These are phyloP conservation scores for Astyanax mexicanus DNA, from an alignment of 2,797 vertebrate genomes.

Conservation along the genomic window DNA sequence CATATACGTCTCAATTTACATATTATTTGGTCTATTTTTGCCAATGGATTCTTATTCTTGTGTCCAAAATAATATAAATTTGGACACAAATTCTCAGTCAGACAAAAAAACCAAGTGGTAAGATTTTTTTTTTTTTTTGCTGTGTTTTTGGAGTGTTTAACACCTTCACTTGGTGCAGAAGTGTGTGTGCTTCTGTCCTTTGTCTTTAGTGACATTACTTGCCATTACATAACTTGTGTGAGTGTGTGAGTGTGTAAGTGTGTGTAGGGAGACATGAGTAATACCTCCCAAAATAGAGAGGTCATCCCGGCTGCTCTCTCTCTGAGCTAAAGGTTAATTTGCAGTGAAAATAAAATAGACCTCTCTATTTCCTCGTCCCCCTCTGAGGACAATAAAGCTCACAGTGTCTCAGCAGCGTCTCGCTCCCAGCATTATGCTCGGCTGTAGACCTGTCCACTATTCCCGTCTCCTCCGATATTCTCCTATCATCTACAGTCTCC, in stretches of 20 bases:
- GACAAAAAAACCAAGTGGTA: no score
- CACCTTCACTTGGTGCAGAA: not conserved
- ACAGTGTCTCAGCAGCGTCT: not conserved
- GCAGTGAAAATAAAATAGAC: constrained; percentile 65
- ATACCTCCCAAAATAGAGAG: constrained; percentile 67
- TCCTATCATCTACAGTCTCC: no score
- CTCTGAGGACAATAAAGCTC: constrained; percentile 23
- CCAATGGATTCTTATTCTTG: no score
- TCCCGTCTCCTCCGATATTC: not conserved
- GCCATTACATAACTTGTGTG: not conserved
- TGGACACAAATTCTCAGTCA: no score
- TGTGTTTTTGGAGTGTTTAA: no score
- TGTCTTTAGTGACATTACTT: constrained; percentile 9
- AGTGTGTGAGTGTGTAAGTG: not conserved
- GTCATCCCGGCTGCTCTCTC: constrained; percentile 51
- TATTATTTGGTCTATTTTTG: no score
- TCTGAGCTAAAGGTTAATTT: constrained; percentile 67
- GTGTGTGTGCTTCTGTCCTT: not conserved
- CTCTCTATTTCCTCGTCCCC: constrained; percentile 57
- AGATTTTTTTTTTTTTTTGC: no score
- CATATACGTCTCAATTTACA: no score
- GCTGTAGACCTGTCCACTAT: not conserved
- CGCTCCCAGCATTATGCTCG: not conserved
- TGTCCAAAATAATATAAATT: no score
- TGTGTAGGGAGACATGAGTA: constrained; percentile 54